Evolutionary conservation across 1,140 invertebrate genomes (phyloP).

Genomic region (Paramacrobiotus metropolitanus): DNA sequence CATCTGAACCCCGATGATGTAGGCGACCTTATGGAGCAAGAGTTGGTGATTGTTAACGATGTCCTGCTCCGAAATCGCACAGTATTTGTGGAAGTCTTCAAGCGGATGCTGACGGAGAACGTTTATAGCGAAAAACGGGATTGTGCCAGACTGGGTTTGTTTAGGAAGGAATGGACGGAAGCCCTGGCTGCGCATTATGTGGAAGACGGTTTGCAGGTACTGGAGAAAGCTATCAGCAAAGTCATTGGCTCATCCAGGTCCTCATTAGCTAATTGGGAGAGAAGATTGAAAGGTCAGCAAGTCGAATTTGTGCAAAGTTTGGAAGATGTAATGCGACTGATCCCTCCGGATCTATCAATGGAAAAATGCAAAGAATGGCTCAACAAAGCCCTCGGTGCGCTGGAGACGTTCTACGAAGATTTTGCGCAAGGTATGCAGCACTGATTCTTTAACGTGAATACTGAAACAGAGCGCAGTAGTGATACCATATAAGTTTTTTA

Average conservation of each 20-base stretch:
- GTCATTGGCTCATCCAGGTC: neutral
- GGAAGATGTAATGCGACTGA: too few species aligned
- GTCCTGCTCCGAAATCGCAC: neutral
- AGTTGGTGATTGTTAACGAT: neutral
- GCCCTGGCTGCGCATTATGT: too few species aligned
- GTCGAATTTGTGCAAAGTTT: too few species aligned
- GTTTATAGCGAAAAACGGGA: neutral
- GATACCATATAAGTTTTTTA: too few species aligned
- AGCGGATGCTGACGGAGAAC: neutral
- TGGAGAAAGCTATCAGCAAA: neutral
- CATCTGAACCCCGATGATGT: neutral
- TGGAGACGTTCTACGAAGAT: too few species aligned
- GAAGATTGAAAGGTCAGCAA: neutral
- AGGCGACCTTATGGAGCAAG: neutral
- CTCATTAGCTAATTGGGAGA: neutral
- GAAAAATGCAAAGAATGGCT: too few species aligned
- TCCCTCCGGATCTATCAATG: too few species aligned
- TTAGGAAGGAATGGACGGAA: neutral
- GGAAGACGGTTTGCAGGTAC: neutral
- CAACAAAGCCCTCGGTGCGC: too few species aligned
- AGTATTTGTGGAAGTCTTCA: neutral
- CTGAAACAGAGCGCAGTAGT: too few species aligned
- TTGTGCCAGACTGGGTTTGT: neutral
- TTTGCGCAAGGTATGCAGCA: too few species aligned
- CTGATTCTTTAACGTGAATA: too few species aligned